A percentile compares a stretch with the other conserved stretches of the same genome.
phyloP scores from a whole-genome alignment of 2,888 invertebrate genomes.

The Scotopteryx bipunctaria region DNA sequence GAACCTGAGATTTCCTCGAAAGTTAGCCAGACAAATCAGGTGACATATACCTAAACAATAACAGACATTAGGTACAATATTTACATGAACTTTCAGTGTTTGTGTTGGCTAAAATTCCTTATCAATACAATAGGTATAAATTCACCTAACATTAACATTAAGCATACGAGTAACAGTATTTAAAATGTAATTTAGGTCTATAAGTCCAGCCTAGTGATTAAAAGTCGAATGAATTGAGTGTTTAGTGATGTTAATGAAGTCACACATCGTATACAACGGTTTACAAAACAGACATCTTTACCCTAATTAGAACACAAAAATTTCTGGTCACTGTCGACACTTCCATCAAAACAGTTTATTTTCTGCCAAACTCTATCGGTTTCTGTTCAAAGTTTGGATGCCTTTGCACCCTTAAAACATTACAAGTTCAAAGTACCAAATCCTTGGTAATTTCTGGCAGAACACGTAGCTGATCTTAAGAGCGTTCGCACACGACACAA shows the following conservation, averaged over 20 bases:
- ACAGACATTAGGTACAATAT: constrained; percentile 56
- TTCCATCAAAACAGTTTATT: constrained; percentile 29
- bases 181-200: constrained; percentile 76
- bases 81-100: constrained; percentile 69
- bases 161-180: constrained; percentile 82
- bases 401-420: too few relatives aligned
- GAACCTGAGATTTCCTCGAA: constrained; percentile 49
- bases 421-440: too few relatives aligned
- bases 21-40: constrained; percentile 34
- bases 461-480: too few relatives aligned
- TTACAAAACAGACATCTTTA: constrained; percentile 75
- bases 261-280: constrained; percentile 82
- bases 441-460: constrained; percentile 59
- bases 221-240: constrained; percentile 65
- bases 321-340: constrained; percentile 34
- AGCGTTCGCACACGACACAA: constrained; percentile 43
- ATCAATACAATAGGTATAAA: constrained; percentile 68
- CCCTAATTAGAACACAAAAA: constrained; percentile 66
- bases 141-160: constrained; percentile 77
- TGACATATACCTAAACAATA: constrained; percentile 41
- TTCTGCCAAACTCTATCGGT: neutral
- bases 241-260: constrained; percentile 73
- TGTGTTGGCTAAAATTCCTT: constrained; percentile 72
- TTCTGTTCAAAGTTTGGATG: neutral
- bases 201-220: constrained; percentile 71